Conservation (phyloP, 2,888 invertebrate genomes). For the Muschampia plurimacula region DNA sequence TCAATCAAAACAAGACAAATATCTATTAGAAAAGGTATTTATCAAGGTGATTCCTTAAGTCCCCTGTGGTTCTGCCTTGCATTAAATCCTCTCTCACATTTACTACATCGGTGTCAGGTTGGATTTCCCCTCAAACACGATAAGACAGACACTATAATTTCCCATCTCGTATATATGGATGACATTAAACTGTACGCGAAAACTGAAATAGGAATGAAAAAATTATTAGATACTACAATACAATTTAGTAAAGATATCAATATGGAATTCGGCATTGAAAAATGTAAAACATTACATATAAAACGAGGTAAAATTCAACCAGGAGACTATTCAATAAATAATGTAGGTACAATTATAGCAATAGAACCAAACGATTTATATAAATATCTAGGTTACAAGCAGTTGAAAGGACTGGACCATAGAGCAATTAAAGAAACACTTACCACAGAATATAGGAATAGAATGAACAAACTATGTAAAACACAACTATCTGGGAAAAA, state of each 20-base stretch:
- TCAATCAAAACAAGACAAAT: neutral
- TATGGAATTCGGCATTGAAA: conserved; percentile 40
- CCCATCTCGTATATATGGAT: conserved; percentile 37
- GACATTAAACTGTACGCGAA: conserved; percentile 35
- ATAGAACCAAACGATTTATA: conserved; percentile 40
- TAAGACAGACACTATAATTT: conserved; percentile 1
- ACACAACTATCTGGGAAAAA: conserved; percentile 25
- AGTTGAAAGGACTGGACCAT: conserved; percentile 40
- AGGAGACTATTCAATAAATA: conserved; percentile 20
- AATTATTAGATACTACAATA: conserved; percentile 28
- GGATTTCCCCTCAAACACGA: conserved; percentile 9
- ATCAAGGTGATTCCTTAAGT: neutral
- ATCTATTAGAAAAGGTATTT: neutral
- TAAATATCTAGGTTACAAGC: conserved; percentile 44
- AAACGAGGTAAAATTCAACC: conserved; percentile 27
- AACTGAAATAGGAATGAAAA: conserved; percentile 32
- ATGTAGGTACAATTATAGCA: conserved; percentile 22
- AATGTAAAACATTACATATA: conserved; percentile 37
- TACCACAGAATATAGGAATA: conserved; percentile 28
- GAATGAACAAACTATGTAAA: conserved; percentile 30
- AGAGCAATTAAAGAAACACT: conserved; percentile 32
- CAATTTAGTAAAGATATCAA: conserved; percentile 40
- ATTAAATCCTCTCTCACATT: conserved; percentile 39
- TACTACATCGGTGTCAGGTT: neutral
- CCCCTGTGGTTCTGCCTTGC: conserved; percentile 22